Percentiles rank a stretch among this genome's conserved stretches.
Evolutionary conservation across 2,888 invertebrate genomes (phyloP).

Genomic region (Drosophila mimica): DNA sequence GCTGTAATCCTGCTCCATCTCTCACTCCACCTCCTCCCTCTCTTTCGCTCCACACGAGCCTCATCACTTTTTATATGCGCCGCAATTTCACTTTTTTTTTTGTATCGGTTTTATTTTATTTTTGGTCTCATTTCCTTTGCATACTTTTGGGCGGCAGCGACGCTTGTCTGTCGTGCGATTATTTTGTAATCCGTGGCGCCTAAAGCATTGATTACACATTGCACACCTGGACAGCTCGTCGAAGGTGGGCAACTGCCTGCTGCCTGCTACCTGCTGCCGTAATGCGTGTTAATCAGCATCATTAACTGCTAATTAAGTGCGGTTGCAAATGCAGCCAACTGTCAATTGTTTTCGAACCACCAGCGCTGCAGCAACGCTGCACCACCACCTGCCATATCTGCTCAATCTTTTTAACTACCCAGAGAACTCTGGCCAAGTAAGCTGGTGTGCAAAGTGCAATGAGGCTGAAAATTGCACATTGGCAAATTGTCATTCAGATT

Average conservation of each 20-base stretch:
- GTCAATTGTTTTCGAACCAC: constrained; percentile 67
- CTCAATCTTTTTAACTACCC: constrained; percentile 24
- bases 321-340: constrained; percentile 81
- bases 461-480: constrained; percentile 65
- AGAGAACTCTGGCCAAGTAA: constrained; percentile 11
- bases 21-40: not conserved
- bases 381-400: constrained; percentile 12
- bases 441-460: constrained; percentile 51
- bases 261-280: constrained; percentile 36
- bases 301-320: constrained; percentile 82
- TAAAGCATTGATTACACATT: constrained; percentile 77
- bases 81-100: constrained; percentile 55
- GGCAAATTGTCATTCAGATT: constrained; percentile 39
- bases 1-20: constrained; percentile 34
- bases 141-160: constrained; percentile 70
- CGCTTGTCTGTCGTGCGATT: constrained; percentile 57
- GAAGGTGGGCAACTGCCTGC: constrained; percentile 9
- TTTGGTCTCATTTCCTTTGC: constrained; percentile 55
- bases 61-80: constrained; percentile 67
- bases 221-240: constrained; percentile 41
- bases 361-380: constrained; percentile 28
- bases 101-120: constrained; percentile 44
- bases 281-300: constrained; percentile 82
- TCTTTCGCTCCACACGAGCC: constrained; percentile 21
- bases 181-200: constrained; percentile 78